Evolutionary conservation across 2,113 vertebrate genomes (phyloP), one percentile per base, ranked within the genome.

Genomic region (Pseudolaguvia tuberculata): DNA sequence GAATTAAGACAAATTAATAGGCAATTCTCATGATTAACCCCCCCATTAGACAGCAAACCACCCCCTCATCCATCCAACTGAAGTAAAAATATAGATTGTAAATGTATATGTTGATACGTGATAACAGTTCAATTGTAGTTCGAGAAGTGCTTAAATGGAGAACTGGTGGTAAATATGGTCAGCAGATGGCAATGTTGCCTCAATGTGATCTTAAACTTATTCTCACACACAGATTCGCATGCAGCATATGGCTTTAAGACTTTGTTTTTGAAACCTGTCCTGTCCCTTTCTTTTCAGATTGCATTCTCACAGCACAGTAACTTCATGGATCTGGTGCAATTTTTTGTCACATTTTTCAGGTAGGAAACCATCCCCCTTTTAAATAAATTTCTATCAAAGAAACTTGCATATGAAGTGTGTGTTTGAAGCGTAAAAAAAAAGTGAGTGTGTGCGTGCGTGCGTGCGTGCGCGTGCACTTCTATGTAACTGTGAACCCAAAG

Each of bases 261-360:
- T 35, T 63, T 53, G 29, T 11, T 73, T 70, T 78, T n/a, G n/a
- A 58, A 78, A n/a, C 3, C 4, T 17, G 0, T 68, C 11, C 71
- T 23, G 59, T 35, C 31, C 35, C 59, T 63, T 68, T 66, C 84
- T 71, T 82, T 79, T 29, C 92, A 99, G 97, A 99, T 98, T 81
- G 97, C 97, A 73, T 99, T 99, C 90, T 98, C 95, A 9, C 95
- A 98, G 81, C 96, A 98, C 91, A 99, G 95, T 91, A 99, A 98
- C 92, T 98, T 98, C 92, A 98, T 99, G 97, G 96, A 99, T 88
- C 92, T 99, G 86, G 97, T 99, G 80, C 96, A 98, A 88, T 99
- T 99, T 91, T 99, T 99, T 82, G 95, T 98, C 90, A 99, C 96
- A 0, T 99, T 99, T 88, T 99, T 99, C 96, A 98, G 97, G 97